A percentile compares a stretch with the other conserved stretches of the same genome.
phyloP scores from a whole-genome alignment of 2,888 invertebrate species.

The Drosophila greeni region DNA sequence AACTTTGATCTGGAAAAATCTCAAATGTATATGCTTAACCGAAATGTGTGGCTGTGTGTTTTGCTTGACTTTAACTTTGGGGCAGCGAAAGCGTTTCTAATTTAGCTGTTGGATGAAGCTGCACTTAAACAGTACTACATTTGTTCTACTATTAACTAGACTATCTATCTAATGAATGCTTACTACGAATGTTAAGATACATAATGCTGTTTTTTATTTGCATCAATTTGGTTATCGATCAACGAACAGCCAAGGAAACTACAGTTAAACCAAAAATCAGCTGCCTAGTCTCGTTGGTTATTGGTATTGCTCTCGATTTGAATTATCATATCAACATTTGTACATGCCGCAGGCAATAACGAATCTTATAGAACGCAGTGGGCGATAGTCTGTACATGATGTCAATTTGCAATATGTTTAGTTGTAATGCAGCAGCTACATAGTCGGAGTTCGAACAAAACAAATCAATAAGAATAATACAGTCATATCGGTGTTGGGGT shows the following conservation, averaged over 20 bases:
- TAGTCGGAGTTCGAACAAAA: slow-evolving; percentile 35
- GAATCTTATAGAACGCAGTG: slow-evolving; percentile 57
- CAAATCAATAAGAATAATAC: slow-evolving; percentile 22
- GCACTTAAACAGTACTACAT: slow-evolving; percentile 28
- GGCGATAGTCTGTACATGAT: slow-evolving; percentile 41
- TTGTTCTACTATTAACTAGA: slow-evolving; percentile 34
- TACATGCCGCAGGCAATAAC: slow-evolving; percentile 68
- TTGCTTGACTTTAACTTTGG: slow-evolving; percentile 18
- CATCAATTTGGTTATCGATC: slow-evolving; percentile 17
- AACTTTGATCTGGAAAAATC: neutral
- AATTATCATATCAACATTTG: slow-evolving; percentile 30
- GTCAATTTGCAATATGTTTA: slow-evolving; percentile 17
- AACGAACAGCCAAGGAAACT: slow-evolving; percentile 59
- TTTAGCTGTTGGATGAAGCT: slow-evolving; percentile 36
- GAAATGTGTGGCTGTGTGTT: slow-evolving; percentile 23
- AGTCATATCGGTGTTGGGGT: slow-evolving; percentile 22
- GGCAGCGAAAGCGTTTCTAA: slow-evolving; percentile 59
- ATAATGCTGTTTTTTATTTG: slow-evolving; percentile 4
- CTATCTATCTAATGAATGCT: slow-evolving; percentile 38
- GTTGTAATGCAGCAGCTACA: slow-evolving; percentile 41
- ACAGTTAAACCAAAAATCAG: slow-evolving; percentile 37
- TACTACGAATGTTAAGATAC: slow-evolving; percentile 41
- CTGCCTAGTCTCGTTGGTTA: slow-evolving; percentile 14
- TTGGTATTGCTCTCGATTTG: slow-evolving; percentile 15
- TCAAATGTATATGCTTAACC: neutral